Percentiles rank a stretch among this genome's conserved stretches.
Conservation (phyloP, 23 tunicate genomes). For the Halocynthia roretzi region DNA sequence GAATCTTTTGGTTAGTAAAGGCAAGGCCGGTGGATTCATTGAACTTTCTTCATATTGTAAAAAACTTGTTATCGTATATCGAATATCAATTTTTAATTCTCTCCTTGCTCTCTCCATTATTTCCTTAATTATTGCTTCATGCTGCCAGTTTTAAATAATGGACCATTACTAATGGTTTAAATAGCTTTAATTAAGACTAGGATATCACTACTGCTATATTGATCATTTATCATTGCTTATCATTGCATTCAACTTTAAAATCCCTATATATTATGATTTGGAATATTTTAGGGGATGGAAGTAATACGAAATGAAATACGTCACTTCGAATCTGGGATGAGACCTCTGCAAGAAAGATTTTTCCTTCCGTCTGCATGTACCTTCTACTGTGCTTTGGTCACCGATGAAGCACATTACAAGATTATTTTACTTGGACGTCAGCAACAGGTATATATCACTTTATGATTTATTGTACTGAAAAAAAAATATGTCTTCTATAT, state of each 20-base stretch:
- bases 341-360: constrained; percentile 60
- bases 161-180: too few species aligned
- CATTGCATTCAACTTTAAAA: too few species aligned
- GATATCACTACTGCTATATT: not conserved
- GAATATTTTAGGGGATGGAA: constrained; percentile 27
- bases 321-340: constrained; percentile 36
- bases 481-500: not conserved
- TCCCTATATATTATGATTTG: not conserved
- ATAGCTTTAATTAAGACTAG: not conserved
- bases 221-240: not conserved
- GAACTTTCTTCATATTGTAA: not conserved
- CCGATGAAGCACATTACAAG: constrained; percentile 11
- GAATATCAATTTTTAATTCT: too few species aligned
- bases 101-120: too few species aligned
- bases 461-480: not conserved
- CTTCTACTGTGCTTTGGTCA: constrained; percentile 31
- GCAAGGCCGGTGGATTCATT: not conserved
- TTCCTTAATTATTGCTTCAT: too few species aligned
- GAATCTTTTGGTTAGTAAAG: constrained; percentile 1
- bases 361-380: constrained; percentile 47
- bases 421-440: constrained; percentile 58
- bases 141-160: too few species aligned
- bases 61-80: too few species aligned
- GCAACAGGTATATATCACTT: constrained; percentile 39
- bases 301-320: constrained; percentile 26